Percentiles rank a stretch among this genome's conserved stretches.
Conservation (phyloP, 2,888 invertebrate species). For the Cinara cedri region DNA sequence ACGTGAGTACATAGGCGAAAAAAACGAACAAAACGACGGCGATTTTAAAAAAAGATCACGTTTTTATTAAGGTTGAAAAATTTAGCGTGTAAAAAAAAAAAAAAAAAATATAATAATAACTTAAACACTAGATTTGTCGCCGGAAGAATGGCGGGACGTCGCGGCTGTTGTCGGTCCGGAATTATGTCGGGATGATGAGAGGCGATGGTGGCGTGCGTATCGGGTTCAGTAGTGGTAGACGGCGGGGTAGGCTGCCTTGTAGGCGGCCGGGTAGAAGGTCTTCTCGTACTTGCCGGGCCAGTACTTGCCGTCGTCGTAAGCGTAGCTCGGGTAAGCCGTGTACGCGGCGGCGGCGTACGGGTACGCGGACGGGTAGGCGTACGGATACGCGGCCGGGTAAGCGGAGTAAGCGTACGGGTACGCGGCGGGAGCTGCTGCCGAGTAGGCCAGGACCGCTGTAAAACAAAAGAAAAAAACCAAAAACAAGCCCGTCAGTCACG, state of each 20-base stretch:
- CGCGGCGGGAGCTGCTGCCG: slow-evolving; percentile 15
- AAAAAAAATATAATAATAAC: neutral
- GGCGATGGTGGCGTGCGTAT: neutral
- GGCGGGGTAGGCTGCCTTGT: slow-evolving; percentile 42
- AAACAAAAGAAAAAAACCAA: neutral
- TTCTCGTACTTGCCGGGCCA: slow-evolving; percentile 60
- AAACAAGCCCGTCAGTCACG: too few relatives aligned
- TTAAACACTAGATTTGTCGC: slow-evolving; percentile 26
- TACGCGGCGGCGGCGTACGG: slow-evolving; percentile 25
- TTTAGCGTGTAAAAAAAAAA: neutral
- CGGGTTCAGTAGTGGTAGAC: slow-evolving; percentile 40
- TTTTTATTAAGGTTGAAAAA: slow-evolving; percentile 26
- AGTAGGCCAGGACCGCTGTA: slow-evolving; percentile 51
- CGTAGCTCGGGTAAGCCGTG: slow-evolving; percentile 57
- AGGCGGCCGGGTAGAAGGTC: slow-evolving; percentile 56
- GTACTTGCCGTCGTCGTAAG: slow-evolving; percentile 58
- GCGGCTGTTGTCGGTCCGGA: too few relatives aligned
- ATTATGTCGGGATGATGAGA: neutral
- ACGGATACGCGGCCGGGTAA: slow-evolving; percentile 57
- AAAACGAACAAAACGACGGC: neutral
- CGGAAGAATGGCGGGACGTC: neutral
- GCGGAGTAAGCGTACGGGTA: slow-evolving; percentile 41
- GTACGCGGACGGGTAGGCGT: slow-evolving; percentile 57
- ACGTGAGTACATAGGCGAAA: neutral
- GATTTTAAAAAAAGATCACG: slow-evolving; percentile 25